phyloP scores from a whole-genome alignment of 2,888 invertebrate species.

The Mythimna impura region DNA sequence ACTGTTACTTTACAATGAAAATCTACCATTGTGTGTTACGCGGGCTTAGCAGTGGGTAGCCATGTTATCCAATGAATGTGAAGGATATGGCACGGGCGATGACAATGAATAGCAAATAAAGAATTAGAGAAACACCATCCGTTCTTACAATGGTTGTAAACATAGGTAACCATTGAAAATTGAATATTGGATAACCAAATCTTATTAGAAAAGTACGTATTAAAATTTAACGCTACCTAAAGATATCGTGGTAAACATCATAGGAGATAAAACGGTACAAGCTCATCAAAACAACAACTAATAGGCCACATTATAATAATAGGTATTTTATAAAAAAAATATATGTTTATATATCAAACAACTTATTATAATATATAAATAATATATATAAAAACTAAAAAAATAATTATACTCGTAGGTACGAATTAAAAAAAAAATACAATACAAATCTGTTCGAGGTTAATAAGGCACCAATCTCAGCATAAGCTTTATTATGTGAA shows the following conservation, averaged over 20 bases:
- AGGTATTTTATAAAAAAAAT: too few species aligned
- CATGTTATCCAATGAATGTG: conserved; percentile 34
- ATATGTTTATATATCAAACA: too few species aligned
- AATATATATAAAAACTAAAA: too few species aligned
- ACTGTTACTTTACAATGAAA: conserved; percentile 1
- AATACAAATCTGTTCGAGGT: too few species aligned
- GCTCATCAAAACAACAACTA: background rate
- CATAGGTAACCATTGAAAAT: conserved; percentile 20
- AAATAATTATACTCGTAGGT: too few species aligned
- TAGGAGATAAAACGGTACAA: background rate
- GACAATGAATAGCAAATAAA: conserved; percentile 38
- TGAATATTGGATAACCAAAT: conserved; percentile 24
- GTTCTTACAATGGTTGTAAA: conserved; percentile 1
- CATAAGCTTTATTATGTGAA: too few species aligned
- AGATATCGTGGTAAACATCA: background rate
- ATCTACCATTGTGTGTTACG: conserved; percentile 13
- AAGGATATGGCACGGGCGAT: conserved; percentile 35
- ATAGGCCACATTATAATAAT: too few species aligned
- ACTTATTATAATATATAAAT: too few species aligned
- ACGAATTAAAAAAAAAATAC: too few species aligned
- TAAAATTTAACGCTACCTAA: background rate
- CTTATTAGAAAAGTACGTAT: background rate
- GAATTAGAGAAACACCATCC: conserved; percentile 17
- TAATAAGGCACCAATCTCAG: too few species aligned
- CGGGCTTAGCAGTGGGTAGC: background rate